These are phyloP conservation scores for Ditula angustiorana DNA, from an alignment of 2,888 invertebrate genomes.

Conservation along the genomic window DNA sequence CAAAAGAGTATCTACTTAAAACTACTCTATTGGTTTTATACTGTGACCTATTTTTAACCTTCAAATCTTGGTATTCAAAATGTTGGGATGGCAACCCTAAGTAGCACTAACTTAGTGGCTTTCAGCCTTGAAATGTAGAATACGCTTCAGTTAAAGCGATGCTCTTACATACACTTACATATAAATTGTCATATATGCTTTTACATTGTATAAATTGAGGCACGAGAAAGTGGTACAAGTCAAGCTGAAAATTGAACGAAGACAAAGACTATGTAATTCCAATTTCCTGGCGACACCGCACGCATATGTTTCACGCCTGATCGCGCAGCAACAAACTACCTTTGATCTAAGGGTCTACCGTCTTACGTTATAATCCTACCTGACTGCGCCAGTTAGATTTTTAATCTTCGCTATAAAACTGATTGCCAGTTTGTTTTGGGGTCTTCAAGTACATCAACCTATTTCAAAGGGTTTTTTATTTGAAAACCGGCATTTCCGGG, in stretches of 20 bases:
- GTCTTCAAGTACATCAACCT: too few relatives aligned
- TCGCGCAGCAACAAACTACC: conserved; percentile 4
- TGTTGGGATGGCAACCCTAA: not conserved
- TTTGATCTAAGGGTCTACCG: not conserved
- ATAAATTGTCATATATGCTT: too few relatives aligned
- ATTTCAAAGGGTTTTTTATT: too few relatives aligned
- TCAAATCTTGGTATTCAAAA: too few relatives aligned
- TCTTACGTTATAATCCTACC: not conserved
- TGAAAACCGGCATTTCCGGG: too few relatives aligned
- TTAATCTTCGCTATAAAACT: too few relatives aligned
- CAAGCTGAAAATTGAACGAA: not conserved
- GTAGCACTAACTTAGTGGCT: not conserved
- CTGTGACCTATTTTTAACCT: too few relatives aligned
- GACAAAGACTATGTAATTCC: not conserved
- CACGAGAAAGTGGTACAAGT: not conserved
- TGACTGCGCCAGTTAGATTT: not conserved
- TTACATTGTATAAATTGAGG: too few relatives aligned
- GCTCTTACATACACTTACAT: too few relatives aligned
- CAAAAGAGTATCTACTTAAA: too few relatives aligned
- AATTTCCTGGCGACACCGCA: not conserved
- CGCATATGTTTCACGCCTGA: not conserved
- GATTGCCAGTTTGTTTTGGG: too few relatives aligned
- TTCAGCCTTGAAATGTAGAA: not conserved
- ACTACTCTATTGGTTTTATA: too few relatives aligned
- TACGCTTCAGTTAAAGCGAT: not conserved